Percentiles rank a stretch among this genome's conserved stretches.
Evolutionary conservation across 2,888 invertebrate genomes (phyloP).

Genomic region (Agonopterix subpropinquella): DNA sequence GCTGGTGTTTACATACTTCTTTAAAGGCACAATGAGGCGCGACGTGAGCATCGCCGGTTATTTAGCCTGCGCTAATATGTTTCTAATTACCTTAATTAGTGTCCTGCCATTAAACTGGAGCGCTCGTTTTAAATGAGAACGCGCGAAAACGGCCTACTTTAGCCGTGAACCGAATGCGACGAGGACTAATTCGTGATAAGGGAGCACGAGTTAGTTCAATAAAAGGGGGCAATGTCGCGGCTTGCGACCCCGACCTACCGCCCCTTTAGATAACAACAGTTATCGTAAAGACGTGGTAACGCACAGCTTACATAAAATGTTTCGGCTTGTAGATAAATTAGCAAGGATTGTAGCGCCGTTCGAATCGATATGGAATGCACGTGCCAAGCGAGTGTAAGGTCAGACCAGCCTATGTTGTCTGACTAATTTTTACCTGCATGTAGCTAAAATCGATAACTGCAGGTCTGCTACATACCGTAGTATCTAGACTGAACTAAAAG

Average conservation of each 20-base stretch:
- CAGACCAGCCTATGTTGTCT: too few species aligned
- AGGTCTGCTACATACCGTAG: too few species aligned
- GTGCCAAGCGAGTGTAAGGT: too few species aligned
- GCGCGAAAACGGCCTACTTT: slow-evolving; percentile 56
- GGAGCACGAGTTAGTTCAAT: slow-evolving; percentile 56
- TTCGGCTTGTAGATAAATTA: background rate
- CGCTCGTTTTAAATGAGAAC: slow-evolving; percentile 61
- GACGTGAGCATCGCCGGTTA: slow-evolving; percentile 28
- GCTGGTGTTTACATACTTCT: slow-evolving; percentile 12
- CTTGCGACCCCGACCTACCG: slow-evolving; percentile 35
- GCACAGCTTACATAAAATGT: background rate
- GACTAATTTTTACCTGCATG: too few species aligned
- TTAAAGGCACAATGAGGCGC: slow-evolving; percentile 10
- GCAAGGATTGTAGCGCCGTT: too few species aligned
- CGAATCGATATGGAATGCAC: too few species aligned
- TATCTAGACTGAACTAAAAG: too few species aligned
- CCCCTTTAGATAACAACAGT: slow-evolving; percentile 44
- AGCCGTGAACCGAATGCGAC: slow-evolving; percentile 58
- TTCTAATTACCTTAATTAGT: slow-evolving; percentile 67
- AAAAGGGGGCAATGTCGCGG: slow-evolving; percentile 53
- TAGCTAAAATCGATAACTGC: too few species aligned
- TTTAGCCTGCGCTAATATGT: slow-evolving; percentile 46
- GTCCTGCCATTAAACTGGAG: slow-evolving; percentile 51
- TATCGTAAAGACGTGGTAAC: slow-evolving; percentile 30
- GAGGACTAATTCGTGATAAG: slow-evolving; percentile 66